Evolutionary conservation across 1,140 invertebrate species (phyloP).

Genomic region (Nasonia giraulti): DNA sequence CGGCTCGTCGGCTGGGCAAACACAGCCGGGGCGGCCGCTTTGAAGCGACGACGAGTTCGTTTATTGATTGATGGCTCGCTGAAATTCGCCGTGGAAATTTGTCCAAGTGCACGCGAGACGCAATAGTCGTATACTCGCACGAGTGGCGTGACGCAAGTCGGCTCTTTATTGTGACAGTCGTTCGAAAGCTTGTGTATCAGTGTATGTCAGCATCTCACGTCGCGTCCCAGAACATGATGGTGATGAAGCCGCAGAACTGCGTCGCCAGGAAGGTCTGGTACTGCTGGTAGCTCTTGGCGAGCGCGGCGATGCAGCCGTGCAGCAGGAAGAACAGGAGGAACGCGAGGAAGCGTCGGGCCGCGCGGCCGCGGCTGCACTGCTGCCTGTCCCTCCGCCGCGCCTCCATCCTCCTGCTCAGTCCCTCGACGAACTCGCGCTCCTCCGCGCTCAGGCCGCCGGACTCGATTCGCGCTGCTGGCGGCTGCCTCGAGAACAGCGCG

Average conservation of each 20-base stretch:
- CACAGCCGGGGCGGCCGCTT: background rate
- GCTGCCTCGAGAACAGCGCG: slow-evolving; percentile 1
- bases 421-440: slow-evolving; percentile 23
- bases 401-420: background rate
- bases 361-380: background rate
- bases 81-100: background rate
- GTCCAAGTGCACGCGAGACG: no score
- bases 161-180: background rate
- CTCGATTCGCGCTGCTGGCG: background rate
- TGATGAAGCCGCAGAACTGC: slow-evolving; percentile 67
- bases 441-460: background rate
- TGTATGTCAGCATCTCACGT: no score
- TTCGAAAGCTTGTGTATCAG: no score
- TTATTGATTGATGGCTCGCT: no score
- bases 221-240: slow-evolving; percentile 61
- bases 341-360: background rate
- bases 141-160: background rate
- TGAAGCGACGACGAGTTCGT: no score
- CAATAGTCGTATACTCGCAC: no score
- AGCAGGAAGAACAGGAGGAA: slow-evolving; percentile 33
- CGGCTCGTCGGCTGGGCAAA: background rate
- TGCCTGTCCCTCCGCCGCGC: background rate
- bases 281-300: background rate
- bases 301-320: slow-evolving; percentile 11
- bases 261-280: slow-evolving; percentile 63